Base-by-base conservation (phyloP, 2,888 invertebrate genomes). In the Drosophila emarginata region DNA sequence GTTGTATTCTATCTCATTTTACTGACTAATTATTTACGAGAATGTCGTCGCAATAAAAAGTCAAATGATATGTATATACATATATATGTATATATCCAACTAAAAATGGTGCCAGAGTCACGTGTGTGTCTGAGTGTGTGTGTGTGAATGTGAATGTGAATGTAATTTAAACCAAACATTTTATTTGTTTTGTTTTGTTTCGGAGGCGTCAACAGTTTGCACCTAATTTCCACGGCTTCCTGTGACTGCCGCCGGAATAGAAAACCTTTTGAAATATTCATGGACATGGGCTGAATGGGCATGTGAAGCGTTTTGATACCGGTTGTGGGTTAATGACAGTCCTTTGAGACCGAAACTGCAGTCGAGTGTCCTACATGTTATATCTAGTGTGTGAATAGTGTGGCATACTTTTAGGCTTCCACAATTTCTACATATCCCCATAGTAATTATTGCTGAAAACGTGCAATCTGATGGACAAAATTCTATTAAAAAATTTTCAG, bases 11-110 rank as follows among this genome's bases (percentile, higher is more conserved):
- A 18, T 21, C 45, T 45, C 45, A 45, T 54, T 36, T 18, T 52
- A 52, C 54, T 36, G 32, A 64, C 86, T 87, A 88, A 83, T 83
- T 87, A 83, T 83, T 83, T 83, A 83, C 88, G 83, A 88, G 73
- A 73, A 50, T 60, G 45, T 45, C 45, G 21, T 61, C 56, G 50
- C 57, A 51, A 59, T 71, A 62, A 65, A 64, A 69, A 70, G 26
- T 57, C 45, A 70, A 67, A 61, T 60, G 57, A 74, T 72, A 72
- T 67, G 51, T 7, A 58, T 45, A 40, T 40, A 23, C n/a, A 37
- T 14, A 28, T 28, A 28, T 63, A 74, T 64, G 71, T 79, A 74
- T 74, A 80, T 77, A 77, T 72, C 83, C 63, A 85, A 79, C 32
- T 32, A 87, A 87, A 84, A 71, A 74, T 74, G 72, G 76, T 78